Conservation (phyloP, 2,888 invertebrate species). For the Branchipolynoe longqiensis region DNA sequence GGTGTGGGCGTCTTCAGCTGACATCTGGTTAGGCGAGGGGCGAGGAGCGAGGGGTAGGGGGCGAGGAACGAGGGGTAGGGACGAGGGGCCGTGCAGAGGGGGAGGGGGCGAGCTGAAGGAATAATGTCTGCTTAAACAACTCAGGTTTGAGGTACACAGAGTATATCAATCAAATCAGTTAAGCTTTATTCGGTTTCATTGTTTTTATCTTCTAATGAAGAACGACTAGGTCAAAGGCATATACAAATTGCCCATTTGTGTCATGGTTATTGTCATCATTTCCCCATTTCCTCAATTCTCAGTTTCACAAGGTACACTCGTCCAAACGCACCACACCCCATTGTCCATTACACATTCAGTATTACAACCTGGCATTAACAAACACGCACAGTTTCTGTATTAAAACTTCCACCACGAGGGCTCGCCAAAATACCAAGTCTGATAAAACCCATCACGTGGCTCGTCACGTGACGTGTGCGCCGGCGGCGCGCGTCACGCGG, state of each 20-base stretch:
- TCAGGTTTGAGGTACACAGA: conserved; percentile 18
- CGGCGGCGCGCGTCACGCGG: no score
- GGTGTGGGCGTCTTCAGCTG: no score
- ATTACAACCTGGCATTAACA: conserved; percentile 1
- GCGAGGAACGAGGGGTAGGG: no score
- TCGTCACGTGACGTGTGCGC: no score
- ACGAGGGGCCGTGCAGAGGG: no score
- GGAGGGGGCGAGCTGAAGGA: no score
- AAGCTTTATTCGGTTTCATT: conserved; percentile 15
- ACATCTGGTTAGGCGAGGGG: no score
- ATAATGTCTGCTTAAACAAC: no score
- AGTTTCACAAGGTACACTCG: not conserved
- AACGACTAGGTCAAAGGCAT: conserved; percentile 46
- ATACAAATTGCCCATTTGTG: conserved; percentile 19
- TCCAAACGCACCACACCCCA: not conserved
- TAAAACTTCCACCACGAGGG: not conserved
- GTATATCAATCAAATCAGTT: conserved; percentile 13
- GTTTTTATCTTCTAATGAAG: conserved; percentile 33
- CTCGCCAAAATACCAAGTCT: conserved; percentile 21
- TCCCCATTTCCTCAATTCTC: not conserved
- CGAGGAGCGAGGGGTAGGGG: no score
- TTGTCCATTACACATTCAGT: not conserved
- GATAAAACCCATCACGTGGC: conserved; percentile 5
- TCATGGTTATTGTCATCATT: conserved; percentile 8
- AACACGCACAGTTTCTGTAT: not conserved